Base-by-base conservation (phyloP, 2,888 invertebrate genomes). In the Stramonita haemastoma region DNA sequence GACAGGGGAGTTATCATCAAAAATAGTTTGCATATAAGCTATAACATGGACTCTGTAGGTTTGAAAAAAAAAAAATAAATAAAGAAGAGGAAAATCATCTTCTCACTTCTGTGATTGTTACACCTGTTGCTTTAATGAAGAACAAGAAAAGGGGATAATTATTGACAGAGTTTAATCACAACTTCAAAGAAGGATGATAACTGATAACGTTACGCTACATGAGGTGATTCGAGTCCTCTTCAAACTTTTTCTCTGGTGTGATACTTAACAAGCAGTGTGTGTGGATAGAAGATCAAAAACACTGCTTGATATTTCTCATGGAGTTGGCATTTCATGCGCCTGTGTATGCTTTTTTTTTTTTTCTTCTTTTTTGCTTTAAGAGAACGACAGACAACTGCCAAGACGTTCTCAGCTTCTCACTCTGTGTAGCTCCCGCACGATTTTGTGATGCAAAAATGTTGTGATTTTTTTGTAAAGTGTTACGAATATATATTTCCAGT, bases 381-480 rank as follows among this genome's bases (percentile, higher is more conserved):
- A 15, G 46, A 46, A 46, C 8, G 34, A 79, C 32, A 34, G 79
- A 79, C 5, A 34, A 26, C 46, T 83, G 46, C 46, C 81, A n/a
- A n/a, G 36, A 36, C 46, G 46, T 46, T 46, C 26, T 83, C 26
- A 26, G 81, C 26, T 83, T 46, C 29, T 36, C 84, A 56, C 19
- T 29, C n/a, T 29, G 29, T 85, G 15, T 36, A 57, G 84, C 84
- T 85, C 57, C 15, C n/a, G 84, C 29, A 85, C 11, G 15, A 85
- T 83, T 36, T 85, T 85, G 84, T 85, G 84, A 85, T 85, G 84
- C 84, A 85, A 36, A n/a, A 8, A 36, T 57, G 83, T 83, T 83
- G 84, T 85, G 84, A 85, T 85, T 85, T 57, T 83, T 46, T 46
- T 79, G 81, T 46, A 46, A 83, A 83, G 81, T 83, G 57, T 57